phyloP scores from a whole-genome alignment of 2,797 vertebrate species.

The Cirrhinus molitorella region DNA sequence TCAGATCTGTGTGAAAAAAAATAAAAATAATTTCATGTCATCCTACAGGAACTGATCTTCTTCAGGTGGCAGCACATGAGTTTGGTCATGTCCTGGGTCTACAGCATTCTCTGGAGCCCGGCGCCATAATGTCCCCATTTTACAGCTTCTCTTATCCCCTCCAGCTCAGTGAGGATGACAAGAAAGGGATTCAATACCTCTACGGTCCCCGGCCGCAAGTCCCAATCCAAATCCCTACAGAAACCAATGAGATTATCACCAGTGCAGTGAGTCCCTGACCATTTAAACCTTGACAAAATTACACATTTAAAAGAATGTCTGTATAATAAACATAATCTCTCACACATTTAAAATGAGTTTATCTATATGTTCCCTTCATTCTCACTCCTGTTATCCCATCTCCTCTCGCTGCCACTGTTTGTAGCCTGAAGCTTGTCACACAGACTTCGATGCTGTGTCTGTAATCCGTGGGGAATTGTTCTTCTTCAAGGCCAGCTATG shows the following conservation, averaged over 20 bases:
- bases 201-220: conserved; percentile 76
- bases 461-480: conserved; percentile 96
- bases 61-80: conserved; percentile 95
- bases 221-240: background rate
- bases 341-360: background rate
- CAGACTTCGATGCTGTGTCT: conserved; percentile 84
- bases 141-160: conserved; percentile 93
- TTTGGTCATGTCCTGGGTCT: conserved; percentile 94
- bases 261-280: conserved; percentile 16
- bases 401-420: conserved; percentile 23
- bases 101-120: conserved; percentile 87
- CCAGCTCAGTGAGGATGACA: conserved; percentile 90
- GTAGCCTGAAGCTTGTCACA: conserved; percentile 75
- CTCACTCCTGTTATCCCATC: background rate
- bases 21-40: background rate
- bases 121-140: conserved; percentile 94
- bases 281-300: background rate
- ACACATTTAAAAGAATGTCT: background rate
- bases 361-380: background rate
- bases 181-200: conserved; percentile 89
- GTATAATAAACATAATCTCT: background rate
- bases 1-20: background rate
- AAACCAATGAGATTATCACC: conserved; percentile 57
- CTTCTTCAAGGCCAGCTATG: conserved; percentile 91
- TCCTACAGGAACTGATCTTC: conserved; percentile 89